A percentile compares a stretch with the other conserved stretches of the same genome.
These are phyloP conservation scores for Drosophila melanica DNA, from an alignment of 1,140 invertebrate species.

Conservation along the genomic window DNA sequence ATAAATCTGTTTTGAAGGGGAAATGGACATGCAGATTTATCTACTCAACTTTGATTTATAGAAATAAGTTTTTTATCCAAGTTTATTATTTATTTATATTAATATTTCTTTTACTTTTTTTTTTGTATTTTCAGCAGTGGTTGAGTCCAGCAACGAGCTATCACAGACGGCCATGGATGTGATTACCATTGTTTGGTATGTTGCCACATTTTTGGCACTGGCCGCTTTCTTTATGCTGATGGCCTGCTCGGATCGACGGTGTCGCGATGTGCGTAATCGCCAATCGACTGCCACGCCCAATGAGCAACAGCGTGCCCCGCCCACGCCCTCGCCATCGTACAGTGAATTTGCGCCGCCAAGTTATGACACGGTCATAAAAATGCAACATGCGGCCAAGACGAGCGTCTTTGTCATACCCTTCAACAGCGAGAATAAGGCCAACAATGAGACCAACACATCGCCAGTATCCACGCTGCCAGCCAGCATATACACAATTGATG, in stretches of 20 bases:
- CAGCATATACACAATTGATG: slow-evolving; percentile 74
- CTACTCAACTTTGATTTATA: no score
- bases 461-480: slow-evolving; percentile 27
- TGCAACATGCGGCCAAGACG: slow-evolving; percentile 74
- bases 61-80: no score
- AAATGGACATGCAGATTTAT: neutral
- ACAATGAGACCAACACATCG: slow-evolving; percentile 22
- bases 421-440: slow-evolving; percentile 45
- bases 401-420: slow-evolving; percentile 81
- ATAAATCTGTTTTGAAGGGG: neutral
- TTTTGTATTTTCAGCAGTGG: slow-evolving; percentile 48
- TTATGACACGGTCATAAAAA: slow-evolving; percentile 81
- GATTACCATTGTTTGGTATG: slow-evolving; percentile 83
- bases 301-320: slow-evolving; percentile 61
- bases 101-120: neutral
- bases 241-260: slow-evolving; percentile 80
- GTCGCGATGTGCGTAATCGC: slow-evolving; percentile 50
- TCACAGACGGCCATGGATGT: slow-evolving; percentile 83
- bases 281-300: slow-evolving; percentile 37
- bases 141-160: slow-evolving; percentile 65
- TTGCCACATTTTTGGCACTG: slow-evolving; percentile 79
- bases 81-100: no score
- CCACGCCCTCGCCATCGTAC: slow-evolving; percentile 82
- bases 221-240: slow-evolving; percentile 82
- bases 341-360: slow-evolving; percentile 83